Base-by-base conservation (phyloP, 1,140 invertebrate species). In the Diachasma alloeum region DNA sequence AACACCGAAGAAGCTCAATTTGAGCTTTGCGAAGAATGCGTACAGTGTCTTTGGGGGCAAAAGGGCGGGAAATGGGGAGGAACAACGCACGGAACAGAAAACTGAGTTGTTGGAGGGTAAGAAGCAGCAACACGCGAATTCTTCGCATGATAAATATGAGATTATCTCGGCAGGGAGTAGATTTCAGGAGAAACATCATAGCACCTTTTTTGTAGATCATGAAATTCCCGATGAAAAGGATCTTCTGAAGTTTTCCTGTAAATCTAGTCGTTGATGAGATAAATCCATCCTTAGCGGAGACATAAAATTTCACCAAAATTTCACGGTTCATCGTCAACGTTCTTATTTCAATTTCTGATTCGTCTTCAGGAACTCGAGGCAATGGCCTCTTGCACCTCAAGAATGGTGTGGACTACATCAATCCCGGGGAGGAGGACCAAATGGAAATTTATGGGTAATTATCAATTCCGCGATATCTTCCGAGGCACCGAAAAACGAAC, bases 351-450 rank as follows among this genome's bases (percentile, higher is more conserved):
- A 42, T 53, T 15, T 53, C 2, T 53, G 13, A 15, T 71, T 46
- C 13, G 44, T 24, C n/a, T 48, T 87, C 78, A 91, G 90, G 84
- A 80, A 86, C 83, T 56, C 83, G 85, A 79, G 82, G 84, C 46
- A 90, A 89, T 63, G 84, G 84, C 53, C 83, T 89, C 59, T 78
- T 86, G 71, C 88, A 86, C 67, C 79, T 87, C 1, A 90, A 90
- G 37, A 87, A 85, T 83, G 88, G 88, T 24, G 86, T 90, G 44
- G 91, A 92, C 79, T 91, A 90, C 79, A 86, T 94, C 75, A 94
- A 94, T 83, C 87, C 88, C 71, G 92, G 91, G 56, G 90, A 93
- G 86, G 93, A 94, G 80, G 94, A 94, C 83, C 92, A 94, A 83
- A 94, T 94, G 93, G 92, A 92, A 87, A 90, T 88, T 81, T 88